phyloP scores from a whole-genome alignment of 2,888 invertebrate species.

The Oxyscelio sp. region DNA sequence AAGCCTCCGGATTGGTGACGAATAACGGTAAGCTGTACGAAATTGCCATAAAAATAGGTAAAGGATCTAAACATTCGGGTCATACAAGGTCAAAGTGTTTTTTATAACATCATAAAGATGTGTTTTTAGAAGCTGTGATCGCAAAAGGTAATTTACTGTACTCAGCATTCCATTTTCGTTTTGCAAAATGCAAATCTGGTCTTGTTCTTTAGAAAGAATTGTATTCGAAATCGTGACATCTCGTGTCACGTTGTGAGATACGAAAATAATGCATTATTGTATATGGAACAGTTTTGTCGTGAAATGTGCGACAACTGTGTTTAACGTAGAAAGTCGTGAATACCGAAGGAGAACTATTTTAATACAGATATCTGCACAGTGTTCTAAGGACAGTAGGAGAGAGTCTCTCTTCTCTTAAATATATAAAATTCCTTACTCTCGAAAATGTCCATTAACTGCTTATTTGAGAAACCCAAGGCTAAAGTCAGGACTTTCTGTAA shows the following conservation, averaged over 20 bases:
- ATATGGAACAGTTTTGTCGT: conserved; percentile 55
- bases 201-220: conserved; percentile 10
- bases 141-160: no score
- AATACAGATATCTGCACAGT: conserved; percentile 60
- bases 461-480: conserved; percentile 58
- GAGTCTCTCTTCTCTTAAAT: conserved; percentile 68
- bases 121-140: no score
- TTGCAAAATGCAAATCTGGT: no score
- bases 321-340: conserved; percentile 72
- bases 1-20: conserved; percentile 75
- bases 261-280: conserved; percentile 50
- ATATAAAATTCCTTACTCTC: conserved; percentile 69
- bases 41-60: not conserved
- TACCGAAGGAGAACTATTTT: conserved; percentile 70
- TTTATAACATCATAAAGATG: no score
- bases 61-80: no score
- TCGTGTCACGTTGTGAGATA: conserved; percentile 42
- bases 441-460: conserved; percentile 54
- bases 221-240: conserved; percentile 15
- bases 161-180: no score
- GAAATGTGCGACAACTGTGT: conserved; percentile 56
- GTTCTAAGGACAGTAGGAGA: conserved; percentile 59
- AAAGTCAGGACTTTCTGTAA: conserved; percentile 68
- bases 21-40: conserved; percentile 68
- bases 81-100: no score